These are phyloP conservation scores for Zaprionus lachaisei DNA, from an alignment of 1,140 invertebrate genomes.

Conservation along the genomic window DNA sequence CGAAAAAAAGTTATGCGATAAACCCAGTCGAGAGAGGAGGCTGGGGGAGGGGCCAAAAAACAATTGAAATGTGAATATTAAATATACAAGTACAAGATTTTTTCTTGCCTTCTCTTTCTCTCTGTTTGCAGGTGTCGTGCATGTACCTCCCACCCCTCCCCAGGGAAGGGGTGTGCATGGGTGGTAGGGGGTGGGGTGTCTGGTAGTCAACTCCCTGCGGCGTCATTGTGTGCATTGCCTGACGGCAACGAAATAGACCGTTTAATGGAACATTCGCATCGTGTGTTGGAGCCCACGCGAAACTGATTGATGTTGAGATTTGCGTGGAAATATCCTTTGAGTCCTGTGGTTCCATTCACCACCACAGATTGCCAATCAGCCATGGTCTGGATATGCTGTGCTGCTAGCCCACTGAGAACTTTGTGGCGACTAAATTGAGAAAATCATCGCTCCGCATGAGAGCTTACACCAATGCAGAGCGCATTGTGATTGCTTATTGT, in stretches of 20 bases:
- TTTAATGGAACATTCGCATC: constrained; percentile 69
- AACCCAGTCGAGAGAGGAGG: constrained; percentile 25
- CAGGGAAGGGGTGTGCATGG: neutral
- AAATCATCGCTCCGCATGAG: neutral
- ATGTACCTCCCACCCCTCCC: neutral
- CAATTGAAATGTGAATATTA: constrained; percentile 81
- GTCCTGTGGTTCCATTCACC: constrained; percentile 5
- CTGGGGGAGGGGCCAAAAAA: constrained; percentile 35
- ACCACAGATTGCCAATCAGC: constrained; percentile 36
- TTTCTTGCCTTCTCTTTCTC: constrained; percentile 8
- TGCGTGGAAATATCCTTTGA: constrained; percentile 7
- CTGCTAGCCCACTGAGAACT: neutral
- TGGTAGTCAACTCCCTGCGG: constrained; percentile 60
- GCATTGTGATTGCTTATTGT: neutral
- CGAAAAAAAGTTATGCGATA: constrained; percentile 49
- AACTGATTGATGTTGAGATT: constrained; percentile 67
- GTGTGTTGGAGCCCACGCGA: constrained; percentile 25
- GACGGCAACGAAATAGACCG: constrained; percentile 56
- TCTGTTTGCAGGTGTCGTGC: constrained; percentile 24
- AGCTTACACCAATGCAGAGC: neutral
- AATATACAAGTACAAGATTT: constrained; percentile 72
- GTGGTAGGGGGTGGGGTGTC: neutral
- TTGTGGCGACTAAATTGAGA: constrained; percentile 5
- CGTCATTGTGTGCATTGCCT: constrained; percentile 69
- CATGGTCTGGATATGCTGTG: neutral